A percentile compares a stretch with the other conserved stretches of the same genome.
phyloP scores from a whole-genome alignment of 1,140 invertebrate genomes.

The Zelostemma sp. region DNA sequence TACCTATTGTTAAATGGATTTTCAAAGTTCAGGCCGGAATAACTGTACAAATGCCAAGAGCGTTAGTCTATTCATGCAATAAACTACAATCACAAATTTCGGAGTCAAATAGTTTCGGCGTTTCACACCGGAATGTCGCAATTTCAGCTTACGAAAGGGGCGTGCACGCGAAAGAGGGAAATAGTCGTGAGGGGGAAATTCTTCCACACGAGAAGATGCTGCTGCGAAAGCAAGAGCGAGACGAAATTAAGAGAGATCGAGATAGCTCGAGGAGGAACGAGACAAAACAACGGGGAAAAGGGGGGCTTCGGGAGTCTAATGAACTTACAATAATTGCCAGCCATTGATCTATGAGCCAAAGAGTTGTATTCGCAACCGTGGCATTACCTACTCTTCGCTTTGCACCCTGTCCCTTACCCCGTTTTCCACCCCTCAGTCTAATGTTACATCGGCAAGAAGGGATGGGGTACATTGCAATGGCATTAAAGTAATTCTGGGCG shows the following conservation, averaged over 20 bases:
- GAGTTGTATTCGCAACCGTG: conserved; percentile 55
- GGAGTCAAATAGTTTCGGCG: conserved; percentile 70
- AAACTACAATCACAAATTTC: conserved; percentile 72
- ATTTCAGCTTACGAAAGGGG: conserved; percentile 64
- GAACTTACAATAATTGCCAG: conserved; percentile 70
- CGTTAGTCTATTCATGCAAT: conserved; percentile 68
- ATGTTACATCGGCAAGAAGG: conserved; percentile 46
- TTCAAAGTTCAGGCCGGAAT: conserved; percentile 27
- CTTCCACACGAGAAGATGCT: conserved; percentile 57
- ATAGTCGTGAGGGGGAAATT: conserved; percentile 31
- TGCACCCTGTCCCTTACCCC: conserved; percentile 13
- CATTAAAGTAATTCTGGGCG: conserved; percentile 50
- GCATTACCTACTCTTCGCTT: conserved; percentile 48
- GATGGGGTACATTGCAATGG: conserved; percentile 50
- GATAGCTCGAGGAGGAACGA: conserved; percentile 15
- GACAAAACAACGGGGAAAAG: conserved; percentile 2
- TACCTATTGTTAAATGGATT: conserved; percentile 34
- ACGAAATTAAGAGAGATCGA: conserved; percentile 2
- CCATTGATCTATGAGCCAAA: conserved; percentile 55
- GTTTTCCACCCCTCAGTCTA: conserved; percentile 32
- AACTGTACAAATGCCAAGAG: conserved; percentile 28
- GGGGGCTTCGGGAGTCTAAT: conserved; percentile 31
- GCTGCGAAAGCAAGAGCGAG: conserved; percentile 36
- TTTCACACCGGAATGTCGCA: conserved; percentile 70
- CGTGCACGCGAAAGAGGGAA: conserved; percentile 40